Evolutionary conservation across 1,140 invertebrate genomes (phyloP), one percentile per base, ranked within the genome.

Genomic region (Drosophila fuyamai): DNA sequence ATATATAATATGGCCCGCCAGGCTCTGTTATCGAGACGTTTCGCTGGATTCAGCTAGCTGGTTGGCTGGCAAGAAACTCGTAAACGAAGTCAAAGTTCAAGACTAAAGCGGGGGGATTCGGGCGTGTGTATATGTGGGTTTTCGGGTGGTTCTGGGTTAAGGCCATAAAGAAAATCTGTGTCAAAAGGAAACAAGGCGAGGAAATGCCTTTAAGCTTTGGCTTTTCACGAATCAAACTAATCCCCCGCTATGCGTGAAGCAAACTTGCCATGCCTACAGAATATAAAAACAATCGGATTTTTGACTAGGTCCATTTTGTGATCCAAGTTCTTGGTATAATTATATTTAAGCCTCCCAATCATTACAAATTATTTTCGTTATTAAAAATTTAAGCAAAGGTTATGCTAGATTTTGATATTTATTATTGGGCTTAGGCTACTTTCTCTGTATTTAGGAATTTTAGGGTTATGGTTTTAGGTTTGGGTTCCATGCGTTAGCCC

Each of bases 1-100:
- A 86, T 68, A 88, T 89, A 83, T 89, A 83, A 89, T 51, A 51
- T 83, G 72, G 76, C 84, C 79, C 59, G 77, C 56, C 70, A 79
- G 82, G 63, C 72, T 58, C 43, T 56, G 82, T 79, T 88, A 86
- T 88, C 84, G 79, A 73, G 79, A 79, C 72, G 71, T 44, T 73
- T 74, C 43, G 44, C 36, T 62, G 36, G 60, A 60, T 63, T 14
- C 44, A n/a, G 40, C 29, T 16, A 14, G 29, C 29, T 18, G 44
- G 60, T n/a, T 40, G 10, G n/a, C 16, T 55, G 70, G 59, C 67
- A 73, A 75, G 58, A 81, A 81, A 67, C 74, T 76, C 68, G 68
- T 71, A 71, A 72, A 75, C 40, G 51, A 66, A 58, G 65, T 66
- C 65, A 68, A 66, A 76, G 61, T 76, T 76, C 63, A 77, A 71